Conservation (phyloP, 2,113 vertebrate genomes). For the Actinemys pallida region DNA sequence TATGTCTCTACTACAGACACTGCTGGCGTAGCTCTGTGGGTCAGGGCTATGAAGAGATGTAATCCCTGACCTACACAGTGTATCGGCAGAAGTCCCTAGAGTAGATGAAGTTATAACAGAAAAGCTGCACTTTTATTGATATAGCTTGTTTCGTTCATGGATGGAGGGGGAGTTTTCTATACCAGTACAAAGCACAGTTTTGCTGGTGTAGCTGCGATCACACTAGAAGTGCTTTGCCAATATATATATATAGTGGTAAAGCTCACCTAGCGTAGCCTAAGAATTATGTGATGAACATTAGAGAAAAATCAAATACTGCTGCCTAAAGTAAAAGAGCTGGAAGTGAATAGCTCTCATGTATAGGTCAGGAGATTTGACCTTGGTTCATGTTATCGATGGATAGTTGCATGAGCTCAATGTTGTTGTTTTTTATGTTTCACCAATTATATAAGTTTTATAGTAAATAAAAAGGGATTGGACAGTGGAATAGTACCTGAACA, state of each 20-base stretch:
- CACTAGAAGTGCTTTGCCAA: not conserved
- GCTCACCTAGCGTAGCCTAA: not conserved
- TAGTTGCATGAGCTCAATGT: accelerated
- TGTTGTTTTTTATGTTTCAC: not conserved
- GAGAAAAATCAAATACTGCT: not conserved
- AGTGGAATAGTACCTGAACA: not conserved
- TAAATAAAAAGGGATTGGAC: not conserved
- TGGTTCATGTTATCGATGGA: accelerated
- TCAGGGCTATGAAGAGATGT: not conserved
- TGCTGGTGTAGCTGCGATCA: not conserved
- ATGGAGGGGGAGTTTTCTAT: not conserved
- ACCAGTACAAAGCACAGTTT: not conserved
- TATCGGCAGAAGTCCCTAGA: not conserved
- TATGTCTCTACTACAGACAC: not conserved
- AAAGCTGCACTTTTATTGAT: not conserved
- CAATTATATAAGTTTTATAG: not conserved
- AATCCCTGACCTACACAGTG: not conserved
- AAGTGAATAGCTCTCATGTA: not conserved
- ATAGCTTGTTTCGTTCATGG: not conserved
- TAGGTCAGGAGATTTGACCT: not conserved
- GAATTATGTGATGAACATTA: not conserved
- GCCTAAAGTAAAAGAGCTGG: not conserved
- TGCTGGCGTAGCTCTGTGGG: not conserved
- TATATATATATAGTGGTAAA: not conserved
- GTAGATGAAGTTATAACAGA: not conserved